phyloP scores from a whole-genome alignment of 2,113 vertebrate species.

The Delphinus delphis region DNA sequence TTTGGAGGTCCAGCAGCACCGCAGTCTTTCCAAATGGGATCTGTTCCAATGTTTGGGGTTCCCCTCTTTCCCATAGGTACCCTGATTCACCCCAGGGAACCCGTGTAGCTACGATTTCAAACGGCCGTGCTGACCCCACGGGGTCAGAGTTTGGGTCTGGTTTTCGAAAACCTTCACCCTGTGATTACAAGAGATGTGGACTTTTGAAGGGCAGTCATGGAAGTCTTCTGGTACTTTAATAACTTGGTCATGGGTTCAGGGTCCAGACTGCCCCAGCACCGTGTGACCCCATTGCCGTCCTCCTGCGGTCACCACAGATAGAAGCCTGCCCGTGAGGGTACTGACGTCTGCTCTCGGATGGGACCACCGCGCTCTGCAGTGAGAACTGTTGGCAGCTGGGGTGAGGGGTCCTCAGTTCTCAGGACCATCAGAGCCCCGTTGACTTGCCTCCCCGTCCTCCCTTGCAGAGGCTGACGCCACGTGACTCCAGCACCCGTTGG shows the following conservation, averaged over 20 bases:
- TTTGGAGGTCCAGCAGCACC: neutral
- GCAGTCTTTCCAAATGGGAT: neutral
- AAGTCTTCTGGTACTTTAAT: neutral
- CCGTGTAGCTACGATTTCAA: neutral
- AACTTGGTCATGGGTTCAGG: neutral
- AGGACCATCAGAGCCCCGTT: neutral
- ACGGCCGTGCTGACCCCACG: neutral
- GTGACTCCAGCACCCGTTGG: neutral
- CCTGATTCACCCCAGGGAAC: neutral
- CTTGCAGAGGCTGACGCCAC: neutral
- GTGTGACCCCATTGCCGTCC: neutral
- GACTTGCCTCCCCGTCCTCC: neutral
- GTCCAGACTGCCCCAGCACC: neutral
- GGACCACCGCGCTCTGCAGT: neutral
- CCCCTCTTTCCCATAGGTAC: neutral
- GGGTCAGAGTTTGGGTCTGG: neutral
- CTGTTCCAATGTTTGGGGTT: neutral
- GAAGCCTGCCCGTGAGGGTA: neutral
- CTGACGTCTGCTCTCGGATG: no score
- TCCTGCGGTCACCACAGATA: fast-evolving
- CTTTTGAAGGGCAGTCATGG: neutral
- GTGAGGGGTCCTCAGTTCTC: neutral
- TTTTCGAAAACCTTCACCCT: neutral
- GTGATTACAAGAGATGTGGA: neutral
- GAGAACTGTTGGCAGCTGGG: neutral